Conservation (phyloP, 2,797 vertebrate species). For the Hippocampus kuda region DNA sequence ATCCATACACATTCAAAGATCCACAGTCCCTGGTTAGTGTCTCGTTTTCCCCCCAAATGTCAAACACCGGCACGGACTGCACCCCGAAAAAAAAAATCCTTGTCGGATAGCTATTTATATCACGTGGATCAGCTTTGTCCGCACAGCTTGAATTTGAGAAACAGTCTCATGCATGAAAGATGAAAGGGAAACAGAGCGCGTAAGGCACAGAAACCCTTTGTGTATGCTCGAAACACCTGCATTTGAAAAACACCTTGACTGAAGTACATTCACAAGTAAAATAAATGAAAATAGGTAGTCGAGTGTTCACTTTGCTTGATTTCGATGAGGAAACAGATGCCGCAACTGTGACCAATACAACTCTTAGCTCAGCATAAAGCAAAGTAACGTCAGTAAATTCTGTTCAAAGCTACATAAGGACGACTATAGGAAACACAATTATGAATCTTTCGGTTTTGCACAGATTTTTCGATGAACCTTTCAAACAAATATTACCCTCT, state of each 20-base stretch:
- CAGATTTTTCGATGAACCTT: neutral
- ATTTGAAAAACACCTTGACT: neutral
- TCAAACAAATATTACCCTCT: neutral
- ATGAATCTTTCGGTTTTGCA: neutral
- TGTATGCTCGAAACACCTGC: neutral
- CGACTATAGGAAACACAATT: neutral
- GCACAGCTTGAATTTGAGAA: slow-evolving; percentile 3
- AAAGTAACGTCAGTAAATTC: neutral
- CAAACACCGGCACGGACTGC: neutral
- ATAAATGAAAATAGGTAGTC: neutral
- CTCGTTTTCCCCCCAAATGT: neutral
- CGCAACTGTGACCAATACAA: neutral
- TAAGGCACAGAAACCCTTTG: slow-evolving; percentile 2
- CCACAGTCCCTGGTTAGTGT: neutral
- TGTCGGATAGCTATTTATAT: neutral
- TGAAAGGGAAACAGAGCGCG: slow-evolving; percentile 1
- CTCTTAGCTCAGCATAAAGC: neutral
- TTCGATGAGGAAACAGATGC: neutral
- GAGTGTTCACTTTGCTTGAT: slow-evolving; percentile 1
- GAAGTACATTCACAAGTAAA: slow-evolving; percentile 2
- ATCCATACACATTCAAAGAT: neutral
- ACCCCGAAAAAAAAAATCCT: neutral
- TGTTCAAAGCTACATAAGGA: neutral
- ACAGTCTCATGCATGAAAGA: neutral
- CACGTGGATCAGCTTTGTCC: neutral